phyloP scores from a whole-genome alignment of 2,113 vertebrate genomes.

The Ophthalmolycus amberensis region DNA sequence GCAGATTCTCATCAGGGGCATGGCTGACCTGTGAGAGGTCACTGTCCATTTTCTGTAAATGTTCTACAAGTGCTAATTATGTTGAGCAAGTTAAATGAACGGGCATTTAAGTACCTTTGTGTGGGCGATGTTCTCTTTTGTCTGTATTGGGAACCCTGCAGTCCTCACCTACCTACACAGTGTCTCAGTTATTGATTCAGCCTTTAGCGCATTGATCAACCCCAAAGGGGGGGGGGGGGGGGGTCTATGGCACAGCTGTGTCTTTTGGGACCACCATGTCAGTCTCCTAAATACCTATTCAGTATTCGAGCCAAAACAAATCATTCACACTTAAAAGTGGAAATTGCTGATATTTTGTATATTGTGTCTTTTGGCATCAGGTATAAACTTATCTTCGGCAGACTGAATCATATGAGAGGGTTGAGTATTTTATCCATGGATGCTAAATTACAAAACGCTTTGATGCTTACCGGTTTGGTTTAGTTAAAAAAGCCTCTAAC shows the following conservation, averaged over 20 bases:
- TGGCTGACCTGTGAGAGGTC: no score
- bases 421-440: background rate
- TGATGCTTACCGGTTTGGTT: background rate
- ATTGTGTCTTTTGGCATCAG: background rate
- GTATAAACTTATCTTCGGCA: background rate
- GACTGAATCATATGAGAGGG: background rate
- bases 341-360: background rate
- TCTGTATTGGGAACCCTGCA: background rate
- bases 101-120: slow-evolving; percentile 1
- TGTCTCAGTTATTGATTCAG: slow-evolving; percentile 65
- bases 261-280: slow-evolving; percentile 34
- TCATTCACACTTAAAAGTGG: background rate
- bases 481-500: no score
- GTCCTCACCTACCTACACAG: background rate
- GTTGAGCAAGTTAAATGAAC: background rate
- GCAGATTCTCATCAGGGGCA: no score
- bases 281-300: slow-evolving; percentile 5
- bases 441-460: background rate
- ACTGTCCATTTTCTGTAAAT: background rate
- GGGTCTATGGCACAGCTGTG: slow-evolving; percentile 59
- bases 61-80: slow-evolving; percentile 1
- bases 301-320: background rate
- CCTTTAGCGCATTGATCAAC: slow-evolving; percentile 63
- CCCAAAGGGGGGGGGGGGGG: background rate
- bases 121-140: slow-evolving; percentile 15